Evolutionary conservation across 2,797 vertebrate species (phyloP).

Genomic region (Darevskia mixta): DNA sequence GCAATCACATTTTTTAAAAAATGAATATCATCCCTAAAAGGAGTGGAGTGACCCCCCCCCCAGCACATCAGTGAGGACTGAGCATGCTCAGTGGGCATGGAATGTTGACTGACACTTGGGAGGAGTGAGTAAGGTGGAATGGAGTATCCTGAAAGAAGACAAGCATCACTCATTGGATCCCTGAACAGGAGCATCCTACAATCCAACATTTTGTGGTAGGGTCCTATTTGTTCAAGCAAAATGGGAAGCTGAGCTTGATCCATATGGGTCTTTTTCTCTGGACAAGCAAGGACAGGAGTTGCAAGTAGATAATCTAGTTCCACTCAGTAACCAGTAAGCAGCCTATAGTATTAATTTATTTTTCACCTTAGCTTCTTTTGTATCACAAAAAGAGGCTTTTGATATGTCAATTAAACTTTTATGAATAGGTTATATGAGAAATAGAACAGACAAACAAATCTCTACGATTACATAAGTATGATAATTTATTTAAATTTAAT

Average conservation of each 20-base stretch:
- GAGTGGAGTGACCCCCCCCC: no score
- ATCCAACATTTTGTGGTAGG: no score
- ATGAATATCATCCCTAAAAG: no score
- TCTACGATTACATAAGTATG: neutral
- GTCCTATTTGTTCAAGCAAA: neutral
- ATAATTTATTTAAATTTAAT: slow-evolving; percentile 31
- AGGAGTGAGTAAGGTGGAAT: neutral
- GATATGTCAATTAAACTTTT: neutral
- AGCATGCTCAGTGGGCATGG: no score
- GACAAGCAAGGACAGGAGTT: neutral
- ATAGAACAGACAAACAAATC: neutral
- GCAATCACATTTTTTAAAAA: no score
- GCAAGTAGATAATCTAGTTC: neutral
- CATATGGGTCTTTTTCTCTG: neutral
- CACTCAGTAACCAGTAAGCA: neutral
- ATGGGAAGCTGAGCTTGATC: neutral
- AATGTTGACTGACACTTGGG: neutral
- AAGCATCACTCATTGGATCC: no score
- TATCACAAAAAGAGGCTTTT: neutral
- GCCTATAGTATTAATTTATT: neutral
- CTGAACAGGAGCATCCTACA: no score
- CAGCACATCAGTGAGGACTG: no score
- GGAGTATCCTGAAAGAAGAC: neutral
- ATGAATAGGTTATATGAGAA: neutral
- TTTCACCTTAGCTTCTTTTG: neutral